Conservation (phyloP, 2,113 vertebrate genomes). For the Nesogale talazaci region DNA sequence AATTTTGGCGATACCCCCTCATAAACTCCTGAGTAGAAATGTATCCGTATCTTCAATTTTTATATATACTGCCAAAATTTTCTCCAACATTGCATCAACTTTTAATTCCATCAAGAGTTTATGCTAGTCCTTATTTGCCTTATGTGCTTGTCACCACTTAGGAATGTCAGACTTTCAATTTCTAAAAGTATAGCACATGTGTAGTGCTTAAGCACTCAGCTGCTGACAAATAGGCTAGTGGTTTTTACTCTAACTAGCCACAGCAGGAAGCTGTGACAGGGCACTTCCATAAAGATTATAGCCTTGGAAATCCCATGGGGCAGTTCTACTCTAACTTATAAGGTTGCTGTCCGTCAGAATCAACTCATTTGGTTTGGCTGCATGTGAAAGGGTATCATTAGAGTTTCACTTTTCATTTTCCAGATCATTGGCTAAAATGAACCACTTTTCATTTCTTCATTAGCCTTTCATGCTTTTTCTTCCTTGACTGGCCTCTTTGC, state of each 20-base stretch:
- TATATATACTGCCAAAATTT: conserved; percentile 23
- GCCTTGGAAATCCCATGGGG: neutral
- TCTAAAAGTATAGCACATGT: conserved; percentile 12
- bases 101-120: conserved; percentile 22
- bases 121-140: neutral
- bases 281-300: neutral
- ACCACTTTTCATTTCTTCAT: too few species aligned
- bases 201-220: neutral
- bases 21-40: conserved; percentile 10
- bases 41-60: neutral
- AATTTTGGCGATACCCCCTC: too few species aligned
- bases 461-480: too few species aligned
- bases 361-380: too few species aligned
- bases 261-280: neutral
- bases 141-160: neutral
- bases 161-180: neutral
- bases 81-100: neutral
- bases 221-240: neutral
- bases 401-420: too few species aligned
- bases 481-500: too few species aligned
- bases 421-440: too few species aligned
- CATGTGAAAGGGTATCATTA: too few species aligned
- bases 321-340: neutral
- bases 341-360: neutral
- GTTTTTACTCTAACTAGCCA: neutral